A percentile compares a stretch with the other conserved stretches of the same genome.
Conservation (phyloP, 2,113 vertebrate genomes). For the Labrus mixtus region DNA sequence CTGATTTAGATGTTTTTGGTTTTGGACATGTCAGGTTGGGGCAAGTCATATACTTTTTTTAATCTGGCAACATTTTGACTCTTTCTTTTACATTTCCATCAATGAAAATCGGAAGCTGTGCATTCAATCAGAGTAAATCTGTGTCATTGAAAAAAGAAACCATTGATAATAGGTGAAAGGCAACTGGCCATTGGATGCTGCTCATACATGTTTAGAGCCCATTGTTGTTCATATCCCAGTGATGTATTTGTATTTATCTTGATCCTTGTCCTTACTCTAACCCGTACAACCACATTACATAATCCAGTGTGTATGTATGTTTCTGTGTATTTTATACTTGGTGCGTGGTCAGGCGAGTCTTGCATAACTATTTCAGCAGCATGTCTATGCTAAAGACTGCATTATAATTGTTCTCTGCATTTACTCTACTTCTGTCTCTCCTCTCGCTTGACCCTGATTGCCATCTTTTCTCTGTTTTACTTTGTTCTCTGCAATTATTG, state of each 20-base stretch:
- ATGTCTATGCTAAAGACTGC: slow-evolving; percentile 8
- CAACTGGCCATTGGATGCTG: background rate
- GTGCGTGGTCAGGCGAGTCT: slow-evolving; percentile 35
- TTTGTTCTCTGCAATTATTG: slow-evolving; percentile 46
- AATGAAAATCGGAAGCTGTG: too few species aligned
- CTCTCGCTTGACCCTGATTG: slow-evolving; percentile 46
- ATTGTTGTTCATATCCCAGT: background rate
- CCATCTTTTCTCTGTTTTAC: slow-evolving; percentile 40
- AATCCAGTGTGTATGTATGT: background rate
- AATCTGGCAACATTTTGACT: too few species aligned
- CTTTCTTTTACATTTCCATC: too few species aligned
- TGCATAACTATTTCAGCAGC: slow-evolving; percentile 52
- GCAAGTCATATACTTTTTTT: too few species aligned
- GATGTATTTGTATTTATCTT: background rate
- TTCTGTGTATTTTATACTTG: slow-evolving; percentile 12
- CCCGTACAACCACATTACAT: background rate
- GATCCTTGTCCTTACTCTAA: background rate
- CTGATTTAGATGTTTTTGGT: too few species aligned
- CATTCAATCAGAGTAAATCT: too few species aligned
- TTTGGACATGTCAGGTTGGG: too few species aligned
- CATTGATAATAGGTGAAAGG: too few species aligned
- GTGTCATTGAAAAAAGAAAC: too few species aligned
- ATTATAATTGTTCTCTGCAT: slow-evolving; percentile 29
- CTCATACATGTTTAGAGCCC: background rate
- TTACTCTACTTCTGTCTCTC: slow-evolving; percentile 16